A percentile compares a stretch with the other conserved stretches of the same genome.
phyloP scores from a whole-genome alignment of 2,113 vertebrate genomes.

The Myotis lucifugus region DNA sequence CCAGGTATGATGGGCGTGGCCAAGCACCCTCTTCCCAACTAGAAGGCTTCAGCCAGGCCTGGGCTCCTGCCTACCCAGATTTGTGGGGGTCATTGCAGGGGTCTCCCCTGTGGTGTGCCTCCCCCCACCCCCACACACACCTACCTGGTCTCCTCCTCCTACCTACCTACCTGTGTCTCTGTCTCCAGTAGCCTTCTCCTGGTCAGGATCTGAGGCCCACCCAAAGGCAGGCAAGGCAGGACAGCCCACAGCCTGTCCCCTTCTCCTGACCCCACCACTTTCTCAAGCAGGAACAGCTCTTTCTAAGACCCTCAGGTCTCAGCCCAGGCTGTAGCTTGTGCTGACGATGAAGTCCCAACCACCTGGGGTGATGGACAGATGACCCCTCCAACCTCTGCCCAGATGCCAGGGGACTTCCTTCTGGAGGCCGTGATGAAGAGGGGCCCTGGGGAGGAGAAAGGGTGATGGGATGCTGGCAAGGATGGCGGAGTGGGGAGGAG shows the following conservation, averaged over 20 bases:
- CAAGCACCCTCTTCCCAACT: constrained; percentile 42
- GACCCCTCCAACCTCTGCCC: background rate
- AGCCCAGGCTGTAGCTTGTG: background rate
- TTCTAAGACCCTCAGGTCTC: background rate
- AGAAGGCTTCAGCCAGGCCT: background rate
- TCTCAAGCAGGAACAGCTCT: background rate
- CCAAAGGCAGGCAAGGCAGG: background rate
- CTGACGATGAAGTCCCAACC: background rate
- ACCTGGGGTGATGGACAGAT: background rate
- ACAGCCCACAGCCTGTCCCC: background rate
- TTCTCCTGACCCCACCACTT: background rate
- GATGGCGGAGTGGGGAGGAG: accelerated
- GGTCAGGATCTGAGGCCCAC: background rate
- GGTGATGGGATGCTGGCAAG: background rate
- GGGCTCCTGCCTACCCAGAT: background rate
- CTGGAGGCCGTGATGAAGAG: background rate
- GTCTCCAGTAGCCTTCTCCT: background rate
- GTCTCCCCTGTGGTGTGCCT: background rate
- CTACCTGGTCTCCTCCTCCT: accelerated
- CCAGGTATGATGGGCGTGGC: background rate
- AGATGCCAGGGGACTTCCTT: background rate
- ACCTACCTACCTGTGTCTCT: background rate
- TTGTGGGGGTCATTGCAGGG: background rate
- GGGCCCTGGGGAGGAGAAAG: background rate
- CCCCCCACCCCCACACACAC: background rate